Base-by-base conservation (phyloP, 2,113 vertebrate species). In the Lepus americanus region DNA sequence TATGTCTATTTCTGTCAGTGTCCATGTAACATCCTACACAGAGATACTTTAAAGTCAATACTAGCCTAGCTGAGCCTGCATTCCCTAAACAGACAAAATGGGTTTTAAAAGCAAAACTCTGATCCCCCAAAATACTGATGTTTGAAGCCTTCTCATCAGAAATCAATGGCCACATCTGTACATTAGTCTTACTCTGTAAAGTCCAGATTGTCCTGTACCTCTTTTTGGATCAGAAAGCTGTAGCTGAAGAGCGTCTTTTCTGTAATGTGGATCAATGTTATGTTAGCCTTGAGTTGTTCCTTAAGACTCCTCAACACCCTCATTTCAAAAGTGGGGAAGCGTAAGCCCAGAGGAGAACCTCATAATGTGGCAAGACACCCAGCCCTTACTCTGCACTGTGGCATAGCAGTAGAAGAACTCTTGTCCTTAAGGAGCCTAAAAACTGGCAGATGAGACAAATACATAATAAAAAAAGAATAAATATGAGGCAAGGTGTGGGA, bases 141-240 rank as follows among this genome's bases (percentile, higher is more conserved):
- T 63, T 87, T 59, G 72, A 92, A 90, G 14, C 3, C 13, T 23
- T 92, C 59, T 84, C 23, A n/a, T 22, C 55, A 94, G 94, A 86
- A 82, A 82, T 85, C 73, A 88, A 70, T 77, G 14, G 19, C 7
- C 36, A 12, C 5, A 6, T 85, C 16, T 74, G 5, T 89, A 59
- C 20, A 12, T 82, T 86, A 72, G 25, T 27, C 29, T 93, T 77
- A 33, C 9, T 96, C 14, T 94, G 22, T 87, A 51, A 61, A 86
- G 85, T 92, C 49, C 59, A 78, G 31, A 72, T 85, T 69, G 10
- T 31, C 53, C 78, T 51, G 59, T 87, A 49, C 59, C 44, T 77
- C 36, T 89, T 92, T 80, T 66, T 33, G 14, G 22, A 70, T 33
- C 33, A 33, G 19, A 49, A 72, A 86, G 25, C 22, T 94, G 72